Base-by-base conservation (phyloP, 2,113 vertebrate genomes). In the Malurus melanocephalus region DNA sequence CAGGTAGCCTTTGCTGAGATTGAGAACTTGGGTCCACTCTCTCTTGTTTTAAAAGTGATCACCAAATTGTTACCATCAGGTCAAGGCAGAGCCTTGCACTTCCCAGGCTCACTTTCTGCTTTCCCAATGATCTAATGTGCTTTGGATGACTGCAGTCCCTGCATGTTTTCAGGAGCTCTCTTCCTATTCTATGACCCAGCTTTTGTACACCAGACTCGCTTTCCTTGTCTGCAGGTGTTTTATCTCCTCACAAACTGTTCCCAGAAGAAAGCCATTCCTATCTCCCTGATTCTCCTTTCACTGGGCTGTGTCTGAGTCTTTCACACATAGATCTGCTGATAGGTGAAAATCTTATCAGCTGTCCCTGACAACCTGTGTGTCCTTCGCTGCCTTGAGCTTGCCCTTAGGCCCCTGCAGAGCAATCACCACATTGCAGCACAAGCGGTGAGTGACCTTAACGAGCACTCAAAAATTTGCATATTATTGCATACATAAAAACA, bases 151-250 rank as follows among this genome's bases (percentile, higher is more conserved):
- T 72, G 23, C 17, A 42, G 10, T 26, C 43, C 27, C 9, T 18
- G 3, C 24, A 24, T 30, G 75, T 80, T 61, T 49, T 21, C 27
- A 80, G 62, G 61, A 67, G 27, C 5, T 71, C 6, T 60, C n/a
- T 66, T 28, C 20, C 57, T 64, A 26, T 30, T 19, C 14, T 2
- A 1, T 3, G 11, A 33, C 26, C 12, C 42, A 76, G 57, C 21
- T 48, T 48, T 5, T 4, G 0, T 10, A 42, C 11, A 20, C 5
- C 43, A 43, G 16, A 49, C 18, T 33, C 0, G 0, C 11, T 68
- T 84, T 46, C 33, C 72, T 68, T n/a, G 12, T 15, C 65, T 76
- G 45, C 53, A 66, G 35, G 27, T 10, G 6, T 77, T 85, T 80
- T 38, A 26, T 27, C 76, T 83, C 42, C 57, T 64, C 43, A 33